These are phyloP conservation scores for Littorina saxatilis DNA, from an alignment of 1,140 invertebrate genomes.

Conservation along the genomic window DNA sequence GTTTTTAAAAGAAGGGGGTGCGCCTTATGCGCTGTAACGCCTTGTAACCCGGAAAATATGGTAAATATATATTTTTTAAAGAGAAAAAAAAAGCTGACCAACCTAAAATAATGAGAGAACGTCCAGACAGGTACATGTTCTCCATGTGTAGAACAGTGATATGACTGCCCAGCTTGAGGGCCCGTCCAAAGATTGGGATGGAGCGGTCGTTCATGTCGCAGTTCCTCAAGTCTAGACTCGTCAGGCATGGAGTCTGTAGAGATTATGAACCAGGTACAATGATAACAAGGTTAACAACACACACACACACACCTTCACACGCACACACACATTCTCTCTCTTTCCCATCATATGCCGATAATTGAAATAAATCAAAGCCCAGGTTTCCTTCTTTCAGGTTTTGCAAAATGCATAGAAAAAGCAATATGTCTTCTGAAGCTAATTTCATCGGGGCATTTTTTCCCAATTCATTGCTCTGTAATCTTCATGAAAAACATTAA, in stretches of 20 bases:
- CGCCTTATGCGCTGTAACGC: too few species aligned
- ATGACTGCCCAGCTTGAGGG: conserved; percentile 82
- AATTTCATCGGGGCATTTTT: too few species aligned
- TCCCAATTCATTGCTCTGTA: too few species aligned
- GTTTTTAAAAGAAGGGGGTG: too few species aligned
- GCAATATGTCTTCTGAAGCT: too few species aligned
- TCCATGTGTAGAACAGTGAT: conserved; percentile 85
- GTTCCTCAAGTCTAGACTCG: conserved; percentile 83
- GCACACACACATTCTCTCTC: not conserved
- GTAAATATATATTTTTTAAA: too few species aligned
- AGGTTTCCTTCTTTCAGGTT: too few species aligned
- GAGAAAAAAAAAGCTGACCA: conserved; percentile 39
- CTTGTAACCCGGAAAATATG: too few species aligned
- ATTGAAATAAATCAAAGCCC: too few species aligned
- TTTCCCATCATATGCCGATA: not conserved
- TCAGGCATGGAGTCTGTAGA: conserved; percentile 83
- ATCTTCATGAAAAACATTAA: too few species aligned
- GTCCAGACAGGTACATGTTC: conserved; percentile 83
- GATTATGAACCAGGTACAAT: not conserved
- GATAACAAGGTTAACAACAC: not conserved
- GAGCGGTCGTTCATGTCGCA: conserved; percentile 83
- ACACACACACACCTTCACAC: too few species aligned
- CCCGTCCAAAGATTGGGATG: conserved; percentile 83
- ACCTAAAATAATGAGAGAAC: conserved; percentile 83
- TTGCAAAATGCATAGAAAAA: too few species aligned